phyloP scores from a whole-genome alignment of 1,140 invertebrate species.

The Dendrolimus punctatus region DNA sequence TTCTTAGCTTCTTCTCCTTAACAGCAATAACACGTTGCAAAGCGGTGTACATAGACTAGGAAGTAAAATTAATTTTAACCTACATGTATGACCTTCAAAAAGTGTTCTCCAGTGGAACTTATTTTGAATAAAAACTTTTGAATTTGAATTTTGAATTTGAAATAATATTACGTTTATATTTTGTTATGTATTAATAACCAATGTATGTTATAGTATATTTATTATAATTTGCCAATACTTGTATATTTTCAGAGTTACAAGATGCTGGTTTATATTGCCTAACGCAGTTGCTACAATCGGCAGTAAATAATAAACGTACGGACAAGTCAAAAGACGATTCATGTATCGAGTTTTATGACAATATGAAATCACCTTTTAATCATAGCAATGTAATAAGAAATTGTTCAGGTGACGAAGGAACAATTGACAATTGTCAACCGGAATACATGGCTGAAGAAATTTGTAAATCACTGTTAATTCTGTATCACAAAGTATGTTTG shows the following conservation, averaged over 20 bases:
- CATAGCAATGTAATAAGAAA: constrained; percentile 2
- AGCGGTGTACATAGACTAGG: too few species aligned
- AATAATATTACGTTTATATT: too few species aligned
- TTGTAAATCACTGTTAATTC: constrained; percentile 35
- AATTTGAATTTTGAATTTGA: too few species aligned
- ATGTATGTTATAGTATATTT: too few species aligned
- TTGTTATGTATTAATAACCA: too few species aligned
- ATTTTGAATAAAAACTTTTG: too few species aligned
- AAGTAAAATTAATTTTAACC: too few species aligned
- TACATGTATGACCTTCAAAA: too few species aligned
- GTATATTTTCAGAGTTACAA: constrained; percentile 39
- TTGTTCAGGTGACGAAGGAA: constrained; percentile 23
- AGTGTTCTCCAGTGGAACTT: too few species aligned
- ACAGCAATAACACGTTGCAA: too few species aligned
- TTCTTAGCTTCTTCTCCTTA: too few species aligned
- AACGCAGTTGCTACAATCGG: constrained; percentile 33
- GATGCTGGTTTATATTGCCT: constrained; percentile 39
- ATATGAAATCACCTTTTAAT: constrained; percentile 24
- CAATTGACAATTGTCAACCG: constrained; percentile 34
- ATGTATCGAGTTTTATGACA: constrained; percentile 31
- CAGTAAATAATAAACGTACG: constrained; percentile 23
- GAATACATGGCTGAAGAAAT: constrained; percentile 48
- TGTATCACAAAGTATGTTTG: constrained; percentile 26
- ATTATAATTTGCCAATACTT: neutral
- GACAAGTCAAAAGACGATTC: constrained; percentile 30